Evolutionary conservation across 1,140 invertebrate species (phyloP).

Genomic region (Ooceraea biroi): DNA sequence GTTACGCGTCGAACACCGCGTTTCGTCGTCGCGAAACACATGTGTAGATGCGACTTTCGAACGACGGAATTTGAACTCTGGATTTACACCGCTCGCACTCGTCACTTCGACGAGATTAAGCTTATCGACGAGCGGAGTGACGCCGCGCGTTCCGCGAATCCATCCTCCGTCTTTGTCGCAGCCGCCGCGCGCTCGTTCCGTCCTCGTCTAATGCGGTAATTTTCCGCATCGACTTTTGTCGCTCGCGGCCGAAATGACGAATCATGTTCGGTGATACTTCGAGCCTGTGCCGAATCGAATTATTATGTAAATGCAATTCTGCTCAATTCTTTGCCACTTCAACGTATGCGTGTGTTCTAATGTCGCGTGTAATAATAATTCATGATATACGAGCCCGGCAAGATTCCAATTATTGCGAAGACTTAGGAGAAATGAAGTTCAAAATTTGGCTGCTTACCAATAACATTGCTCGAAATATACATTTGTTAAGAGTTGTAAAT

Average conservation of each 20-base stretch:
- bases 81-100: slow-evolving; percentile 40
- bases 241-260: neutral
- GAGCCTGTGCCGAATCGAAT: neutral
- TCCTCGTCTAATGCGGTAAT: slow-evolving; percentile 34
- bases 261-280: neutral
- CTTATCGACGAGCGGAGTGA: neutral
- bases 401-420: slow-evolving; percentile 54
- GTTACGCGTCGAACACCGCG: neutral
- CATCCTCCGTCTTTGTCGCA: neutral
- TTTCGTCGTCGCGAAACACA: neutral
- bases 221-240: slow-evolving; percentile 34
- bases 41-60: neutral
- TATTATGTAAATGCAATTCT: neutral
- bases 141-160: neutral
- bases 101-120: neutral
- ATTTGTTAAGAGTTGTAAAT: neutral
- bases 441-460: slow-evolving; percentile 11
- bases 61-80: neutral
- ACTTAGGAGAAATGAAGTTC: neutral
- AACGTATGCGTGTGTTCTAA: neutral
- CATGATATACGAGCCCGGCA: slow-evolving; percentile 15
- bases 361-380: slow-evolving; percentile 18
- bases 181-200: neutral
- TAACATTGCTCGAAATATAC: neutral
- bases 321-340: too few relatives aligned